Evolutionary conservation across 2,797 vertebrate genomes (phyloP).

Genomic region (Bradypodion pumilum): DNA sequence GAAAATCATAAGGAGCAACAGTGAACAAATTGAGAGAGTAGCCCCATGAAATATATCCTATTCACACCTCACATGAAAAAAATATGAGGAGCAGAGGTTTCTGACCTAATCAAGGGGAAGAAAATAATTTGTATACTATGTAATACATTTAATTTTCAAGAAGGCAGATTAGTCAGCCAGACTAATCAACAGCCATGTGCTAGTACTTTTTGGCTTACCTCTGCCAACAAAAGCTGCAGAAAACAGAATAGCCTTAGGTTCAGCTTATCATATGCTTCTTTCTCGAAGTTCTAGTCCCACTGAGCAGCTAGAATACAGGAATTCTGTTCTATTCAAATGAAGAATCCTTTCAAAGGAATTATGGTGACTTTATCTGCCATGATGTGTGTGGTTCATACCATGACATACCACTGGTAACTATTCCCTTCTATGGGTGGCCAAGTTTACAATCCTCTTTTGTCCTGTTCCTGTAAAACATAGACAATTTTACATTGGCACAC

Average conservation of each 20-base stretch:
- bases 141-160: slow-evolving; percentile 6
- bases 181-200: neutral
- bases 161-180: slow-evolving; percentile 1
- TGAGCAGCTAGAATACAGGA: neutral
- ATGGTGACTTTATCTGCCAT: neutral
- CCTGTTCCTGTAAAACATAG: neutral
- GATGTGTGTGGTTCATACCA: neutral
- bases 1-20: neutral
- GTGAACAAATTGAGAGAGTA: slow-evolving; percentile 2
- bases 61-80: neutral
- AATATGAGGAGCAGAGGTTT: neutral
- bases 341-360: neutral
- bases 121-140: slow-evolving; percentile 2
- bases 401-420: neutral
- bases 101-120: slow-evolving; percentile 15
- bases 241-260: neutral
- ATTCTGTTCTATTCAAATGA: no score
- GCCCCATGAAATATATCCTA: neutral
- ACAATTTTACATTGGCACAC: no score
- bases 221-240: neutral
- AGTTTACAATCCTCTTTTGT: neutral
- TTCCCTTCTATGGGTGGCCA: neutral
- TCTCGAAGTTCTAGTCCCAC: neutral
- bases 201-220: slow-evolving; percentile 2
- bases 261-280: neutral